Base-by-base conservation (phyloP, 2,888 invertebrate species). In the Ectobius pallidus region DNA sequence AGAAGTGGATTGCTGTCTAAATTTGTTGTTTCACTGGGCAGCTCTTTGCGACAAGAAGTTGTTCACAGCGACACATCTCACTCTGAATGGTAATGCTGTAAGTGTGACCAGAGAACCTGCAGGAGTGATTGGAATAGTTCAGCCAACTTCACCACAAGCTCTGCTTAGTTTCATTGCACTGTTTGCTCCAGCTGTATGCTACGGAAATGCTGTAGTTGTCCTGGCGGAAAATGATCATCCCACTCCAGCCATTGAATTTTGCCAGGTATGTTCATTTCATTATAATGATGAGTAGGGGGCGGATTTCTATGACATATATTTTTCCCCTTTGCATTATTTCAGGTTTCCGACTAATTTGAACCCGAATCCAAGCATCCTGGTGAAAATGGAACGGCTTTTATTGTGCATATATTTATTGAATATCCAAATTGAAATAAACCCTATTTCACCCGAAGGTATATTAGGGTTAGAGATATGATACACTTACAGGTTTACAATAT, bases 21-120 rank as follows among this genome's bases (percentile, higher is more conserved):
- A 65, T 16, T 44, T 71, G 20, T 22, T 71, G 27, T 71, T 71
- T 49, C 49, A 61, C 49, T 73, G 73, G 73, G 67, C 71, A 16
- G 58, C 61, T 20, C 30, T 34, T n/a, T 71, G 71, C 32, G 68
- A 73, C 62, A 73, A 73, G 46, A 34, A 16, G 3, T 27, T 16
- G 3, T 27, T 42, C 0, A 3, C 25, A 16, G 22, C 7, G 18
- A 49, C 30, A 3, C 52, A 73, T 34, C 16, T n/a, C 18, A 34
- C 32, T 6, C 27, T 32, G 7, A 52, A 32, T 22, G 30, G 9
- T 22, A 46, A 42, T n/a, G 30, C 58, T 11, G 46, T 49, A 9
- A 61, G 18, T 25, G 52, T 65, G 16, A 32, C 25, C n/a, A 49
- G 61, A 16, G 71, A 71, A 25, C 68, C 73, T 25, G 25, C 46